phyloP scores from a whole-genome alignment of 2,113 vertebrate genomes.

The Ascaphus truei region DNA sequence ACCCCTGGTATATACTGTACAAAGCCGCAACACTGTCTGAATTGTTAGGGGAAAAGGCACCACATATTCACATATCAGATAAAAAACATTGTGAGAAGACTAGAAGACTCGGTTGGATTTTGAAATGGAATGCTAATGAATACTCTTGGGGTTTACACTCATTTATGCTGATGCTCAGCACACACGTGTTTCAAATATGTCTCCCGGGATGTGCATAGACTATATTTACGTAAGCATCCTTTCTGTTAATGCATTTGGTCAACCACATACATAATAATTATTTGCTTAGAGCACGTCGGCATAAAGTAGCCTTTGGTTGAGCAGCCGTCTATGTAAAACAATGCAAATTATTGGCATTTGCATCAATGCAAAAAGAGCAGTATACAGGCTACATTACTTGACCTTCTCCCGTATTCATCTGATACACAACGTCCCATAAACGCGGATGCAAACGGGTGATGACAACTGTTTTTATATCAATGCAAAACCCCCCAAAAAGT shows the following conservation, averaged over 20 bases:
- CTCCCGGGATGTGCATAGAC: neutral
- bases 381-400: conserved; percentile 20
- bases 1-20: no score
- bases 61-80: no score
- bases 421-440: neutral
- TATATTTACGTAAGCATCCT: neutral
- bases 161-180: neutral
- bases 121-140: no score
- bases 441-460: neutral
- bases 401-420: conserved; percentile 1
- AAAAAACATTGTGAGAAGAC: no score
- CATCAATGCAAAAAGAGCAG: neutral
- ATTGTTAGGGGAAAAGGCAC: no score
- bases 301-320: neutral
- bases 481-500: no score
- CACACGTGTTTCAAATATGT: neutral
- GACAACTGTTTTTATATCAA: neutral
- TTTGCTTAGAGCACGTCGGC: conserved; percentile 6
- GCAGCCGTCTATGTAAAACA: conserved; percentile 4
- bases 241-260: neutral
- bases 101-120: no score
- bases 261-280: conserved; percentile 20
- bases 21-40: no score
- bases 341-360: conserved; percentile 17
- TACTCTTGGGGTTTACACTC: neutral